Evolutionary conservation across 2,888 invertebrate genomes (phyloP), one percentile per base, ranked within the genome.

Genomic region (Drosophila basisetae): DNA sequence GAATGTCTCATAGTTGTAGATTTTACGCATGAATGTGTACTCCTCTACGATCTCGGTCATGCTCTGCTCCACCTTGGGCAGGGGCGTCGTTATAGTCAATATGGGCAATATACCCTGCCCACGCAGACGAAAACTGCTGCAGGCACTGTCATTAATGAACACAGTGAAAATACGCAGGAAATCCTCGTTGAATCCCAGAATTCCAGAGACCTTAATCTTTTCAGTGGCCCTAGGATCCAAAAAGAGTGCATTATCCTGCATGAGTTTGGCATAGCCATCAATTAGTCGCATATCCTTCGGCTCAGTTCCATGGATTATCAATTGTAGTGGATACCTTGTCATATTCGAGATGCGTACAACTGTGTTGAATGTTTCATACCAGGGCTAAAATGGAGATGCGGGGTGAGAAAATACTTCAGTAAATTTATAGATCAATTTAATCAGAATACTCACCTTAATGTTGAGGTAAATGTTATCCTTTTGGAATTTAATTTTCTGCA

Each of bases 91-190:
- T 28, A 89, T 53, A 4, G 62, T 79, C 9, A 93, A 60, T 67
- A 93, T 90, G 56, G 93, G 93, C 76, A 93, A 78, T 4, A 86
- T 66, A 4, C 92, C 92, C 50, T 91, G 87, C 0, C 93, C 93
- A 1, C 80, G 75, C 5, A 93, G 65, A 4, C 73, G 74, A 33
- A 93, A 80, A 0, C 60, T 64, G 16, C 68, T 71, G 37, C 76
- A 62, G 39, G 91, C 86, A 30, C 82, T 78, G 28, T 83, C 83
- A 64, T 93, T 93, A 39, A 92, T 82, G 56, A 86, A 68, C 18
- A 92, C 62, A 0, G 73, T 78, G 41, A 92, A 87, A 7, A 74
- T 70, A 13, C 88, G 83, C 2, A 58, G 37, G 39, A 92, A 93
- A 52, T 82, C 78, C 39, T 87, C 89, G 33, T 65, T 83, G 4